Percentiles rank a stretch among this genome's conserved stretches.
These are phyloP conservation scores for Lysiphlebus fabarum DNA, from an alignment of 1,140 invertebrate species.

Conservation along the genomic window DNA sequence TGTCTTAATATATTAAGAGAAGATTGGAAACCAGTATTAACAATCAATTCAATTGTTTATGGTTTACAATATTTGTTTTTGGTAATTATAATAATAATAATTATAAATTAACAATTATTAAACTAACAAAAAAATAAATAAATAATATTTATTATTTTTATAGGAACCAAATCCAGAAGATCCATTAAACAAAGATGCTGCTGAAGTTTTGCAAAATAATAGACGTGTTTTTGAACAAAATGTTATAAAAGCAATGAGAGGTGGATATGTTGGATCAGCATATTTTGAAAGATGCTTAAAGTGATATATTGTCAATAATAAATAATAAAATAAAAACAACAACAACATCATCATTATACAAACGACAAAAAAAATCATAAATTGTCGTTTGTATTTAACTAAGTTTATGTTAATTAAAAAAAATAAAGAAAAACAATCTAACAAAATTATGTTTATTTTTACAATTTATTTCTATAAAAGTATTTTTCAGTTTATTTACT, in stretches of 20 bases:
- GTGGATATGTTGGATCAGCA: slow-evolving; percentile 86
- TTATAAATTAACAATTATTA: neutral
- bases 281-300: slow-evolving; percentile 96
- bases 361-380: slow-evolving; percentile 27
- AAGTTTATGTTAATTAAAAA: neutral
- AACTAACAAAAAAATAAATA: neutral
- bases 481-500: no score
- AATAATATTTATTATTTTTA: slow-evolving; percentile 28
- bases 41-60: slow-evolving; percentile 97
- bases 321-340: no score
- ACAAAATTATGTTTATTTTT: neutral
- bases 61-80: slow-evolving; percentile 96
- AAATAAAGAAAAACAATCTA: neutral
- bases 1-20: slow-evolving; percentile 93
- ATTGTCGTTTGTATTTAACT: slow-evolving; percentile 29
- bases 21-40: slow-evolving; percentile 98
- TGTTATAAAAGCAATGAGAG: slow-evolving; percentile 92
- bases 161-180: slow-evolving; percentile 98
- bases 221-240: slow-evolving; percentile 93
- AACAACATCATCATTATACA: neutral
- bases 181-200: slow-evolving; percentile 98
- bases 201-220: slow-evolving; percentile 93
- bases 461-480: no score
- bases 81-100: slow-evolving; percentile 57
- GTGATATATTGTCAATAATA: slow-evolving; percentile 60